Conservation (phyloP, 2,797 vertebrate species). For the Hippocampus kuda region DNA sequence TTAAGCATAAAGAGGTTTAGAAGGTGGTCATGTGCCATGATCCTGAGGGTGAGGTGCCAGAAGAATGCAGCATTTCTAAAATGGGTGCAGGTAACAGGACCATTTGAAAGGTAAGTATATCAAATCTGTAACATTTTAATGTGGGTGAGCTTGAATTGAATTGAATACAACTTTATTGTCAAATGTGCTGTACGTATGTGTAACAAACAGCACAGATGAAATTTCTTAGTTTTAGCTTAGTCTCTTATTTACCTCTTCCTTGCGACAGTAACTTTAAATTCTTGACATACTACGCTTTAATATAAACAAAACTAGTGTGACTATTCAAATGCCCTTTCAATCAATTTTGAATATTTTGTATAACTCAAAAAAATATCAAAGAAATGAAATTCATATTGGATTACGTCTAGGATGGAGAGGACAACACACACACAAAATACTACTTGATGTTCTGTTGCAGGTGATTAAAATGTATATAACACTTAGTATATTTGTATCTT, state of each 20-base stretch:
- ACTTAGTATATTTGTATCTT: too few species aligned
- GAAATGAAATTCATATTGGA: too few species aligned
- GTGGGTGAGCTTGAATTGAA: neutral
- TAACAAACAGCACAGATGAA: too few species aligned
- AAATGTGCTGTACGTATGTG: too few species aligned
- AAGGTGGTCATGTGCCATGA: slow-evolving; percentile 3
- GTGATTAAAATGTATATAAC: too few species aligned
- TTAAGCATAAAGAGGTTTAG: neutral
- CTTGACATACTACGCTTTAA: neutral
- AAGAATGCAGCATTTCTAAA: slow-evolving; percentile 4
- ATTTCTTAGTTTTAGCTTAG: too few species aligned
- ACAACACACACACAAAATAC: too few species aligned
- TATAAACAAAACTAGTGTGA: too few species aligned
- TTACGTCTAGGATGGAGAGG: too few species aligned
- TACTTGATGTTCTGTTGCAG: too few species aligned
- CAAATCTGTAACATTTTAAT: neutral
- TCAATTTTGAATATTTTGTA: neutral
- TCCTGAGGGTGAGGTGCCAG: slow-evolving; percentile 3
- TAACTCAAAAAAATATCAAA: too few species aligned
- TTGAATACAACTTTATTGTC: too few species aligned
- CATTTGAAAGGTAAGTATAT: slow-evolving; percentile 1
- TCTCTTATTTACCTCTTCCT: neutral
- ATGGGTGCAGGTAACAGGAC: slow-evolving; percentile 22
- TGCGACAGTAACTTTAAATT: neutral
- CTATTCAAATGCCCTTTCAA: neutral